Percentiles rank a stretch among this genome's conserved stretches.
These are phyloP conservation scores for Lysiphlebus fabarum DNA, from an alignment of 1,140 invertebrate genomes.

Conservation along the genomic window DNA sequence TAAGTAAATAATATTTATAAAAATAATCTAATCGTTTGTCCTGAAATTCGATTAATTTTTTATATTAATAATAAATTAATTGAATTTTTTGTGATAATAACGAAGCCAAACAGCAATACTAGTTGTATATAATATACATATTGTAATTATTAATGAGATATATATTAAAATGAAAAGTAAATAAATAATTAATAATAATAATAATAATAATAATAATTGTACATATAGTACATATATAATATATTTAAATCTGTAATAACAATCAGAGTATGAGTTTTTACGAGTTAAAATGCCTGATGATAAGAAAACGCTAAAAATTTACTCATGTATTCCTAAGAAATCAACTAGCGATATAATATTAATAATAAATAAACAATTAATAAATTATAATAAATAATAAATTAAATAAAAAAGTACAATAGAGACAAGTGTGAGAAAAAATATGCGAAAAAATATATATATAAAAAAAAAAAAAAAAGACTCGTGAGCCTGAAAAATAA, in stretches of 20 bases:
- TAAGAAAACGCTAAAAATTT: too few species aligned
- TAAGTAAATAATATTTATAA: too few species aligned
- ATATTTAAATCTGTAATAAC: slow-evolving; percentile 5
- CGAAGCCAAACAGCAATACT: slow-evolving; percentile 49
- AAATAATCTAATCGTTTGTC: too few species aligned
- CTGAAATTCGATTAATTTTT: not conserved
- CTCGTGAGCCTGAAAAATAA: not conserved
- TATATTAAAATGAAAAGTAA: slow-evolving; percentile 35
- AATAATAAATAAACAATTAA: too few species aligned
- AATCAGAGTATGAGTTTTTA: too few species aligned
- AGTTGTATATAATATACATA: slow-evolving; percentile 46
- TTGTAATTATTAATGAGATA: slow-evolving; percentile 35
- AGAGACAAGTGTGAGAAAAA: slow-evolving; percentile 2
- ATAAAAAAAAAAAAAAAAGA: slow-evolving; percentile 6
- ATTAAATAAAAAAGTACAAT: not conserved
- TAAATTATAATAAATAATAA: too few species aligned
- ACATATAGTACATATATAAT: slow-evolving; percentile 34
- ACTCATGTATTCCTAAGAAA: too few species aligned
- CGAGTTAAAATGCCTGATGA: too few species aligned
- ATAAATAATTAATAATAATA: not conserved
- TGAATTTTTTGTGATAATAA: slow-evolving; percentile 27
- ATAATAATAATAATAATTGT: too few species aligned
- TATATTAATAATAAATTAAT: not conserved
- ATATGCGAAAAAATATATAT: too few species aligned
- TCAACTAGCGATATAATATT: not conserved